Conservation (phyloP, 2,113 vertebrate species). For the Hipposideros armiger region DNA sequence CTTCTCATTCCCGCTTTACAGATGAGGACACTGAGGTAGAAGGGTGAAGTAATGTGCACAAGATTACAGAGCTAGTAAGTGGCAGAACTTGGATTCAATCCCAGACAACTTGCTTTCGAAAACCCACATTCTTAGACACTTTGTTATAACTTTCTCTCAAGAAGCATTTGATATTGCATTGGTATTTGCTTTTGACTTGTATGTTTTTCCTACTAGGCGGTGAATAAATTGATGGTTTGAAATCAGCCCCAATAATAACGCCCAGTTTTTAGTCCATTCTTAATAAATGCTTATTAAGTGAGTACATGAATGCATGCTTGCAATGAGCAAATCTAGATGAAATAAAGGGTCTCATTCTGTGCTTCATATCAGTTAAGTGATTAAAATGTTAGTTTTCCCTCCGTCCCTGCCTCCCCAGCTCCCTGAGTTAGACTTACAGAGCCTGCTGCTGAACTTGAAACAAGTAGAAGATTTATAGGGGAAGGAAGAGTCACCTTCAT, state of each 20-base stretch:
- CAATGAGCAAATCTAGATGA: background rate
- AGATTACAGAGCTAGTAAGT: too few relatives aligned
- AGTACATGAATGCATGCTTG: background rate
- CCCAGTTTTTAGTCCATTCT: background rate
- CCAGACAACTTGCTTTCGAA: background rate
- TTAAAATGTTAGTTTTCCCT: background rate
- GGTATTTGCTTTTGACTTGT: background rate
- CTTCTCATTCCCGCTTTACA: background rate
- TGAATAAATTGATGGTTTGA: background rate
- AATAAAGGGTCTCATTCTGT: background rate
- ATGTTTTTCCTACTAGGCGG: background rate
- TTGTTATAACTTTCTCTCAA: background rate
- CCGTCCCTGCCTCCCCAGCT: background rate
- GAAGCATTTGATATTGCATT: background rate
- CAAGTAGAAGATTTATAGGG: background rate
- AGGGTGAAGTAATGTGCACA: background rate
- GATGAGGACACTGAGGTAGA: background rate
- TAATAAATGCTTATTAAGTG: background rate
- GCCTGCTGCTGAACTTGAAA: background rate
- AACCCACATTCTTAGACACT: accelerated
- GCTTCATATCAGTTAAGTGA: background rate
- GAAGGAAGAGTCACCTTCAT: background rate
- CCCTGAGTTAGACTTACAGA: background rate
- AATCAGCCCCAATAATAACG: background rate
- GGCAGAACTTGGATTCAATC: background rate